Conservation (phyloP, 1,140 invertebrate species). For the Mercenaria mercenaria region DNA sequence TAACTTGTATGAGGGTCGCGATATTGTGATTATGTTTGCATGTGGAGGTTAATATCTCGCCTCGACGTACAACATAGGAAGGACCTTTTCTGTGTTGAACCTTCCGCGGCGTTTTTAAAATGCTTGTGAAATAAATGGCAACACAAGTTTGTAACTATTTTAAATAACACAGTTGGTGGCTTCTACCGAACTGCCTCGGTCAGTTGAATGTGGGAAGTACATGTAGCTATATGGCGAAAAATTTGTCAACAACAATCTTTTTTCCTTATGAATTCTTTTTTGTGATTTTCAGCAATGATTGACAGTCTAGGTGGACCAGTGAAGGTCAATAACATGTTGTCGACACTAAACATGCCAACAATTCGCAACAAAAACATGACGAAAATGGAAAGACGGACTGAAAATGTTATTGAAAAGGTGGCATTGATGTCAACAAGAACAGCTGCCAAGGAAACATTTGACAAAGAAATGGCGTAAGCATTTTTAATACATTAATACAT, state of each 20-base stretch:
- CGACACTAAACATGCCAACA: background rate
- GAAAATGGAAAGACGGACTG: background rate
- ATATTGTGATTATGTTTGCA: too few relatives aligned
- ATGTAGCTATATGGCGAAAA: background rate
- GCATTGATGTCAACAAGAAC: too few relatives aligned
- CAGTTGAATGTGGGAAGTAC: background rate
- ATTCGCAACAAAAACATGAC: background rate
- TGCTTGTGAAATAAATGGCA: background rate
- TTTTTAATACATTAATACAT: too few relatives aligned
- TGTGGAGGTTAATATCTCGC: too few relatives aligned
- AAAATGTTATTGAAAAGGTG: background rate
- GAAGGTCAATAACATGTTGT: too few relatives aligned
- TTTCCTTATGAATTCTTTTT: background rate
- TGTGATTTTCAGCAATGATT: background rate
- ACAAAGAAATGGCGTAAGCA: background rate
- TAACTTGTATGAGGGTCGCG: too few relatives aligned
- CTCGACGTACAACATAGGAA: too few relatives aligned
- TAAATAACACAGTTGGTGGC: background rate
- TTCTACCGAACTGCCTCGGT: background rate
- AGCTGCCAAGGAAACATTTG: background rate
- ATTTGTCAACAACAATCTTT: background rate
- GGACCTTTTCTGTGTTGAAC: too few relatives aligned
- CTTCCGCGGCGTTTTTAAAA: too few relatives aligned
- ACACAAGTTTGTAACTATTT: too few relatives aligned
- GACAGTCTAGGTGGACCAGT: too few relatives aligned